Percentiles rank a stretch among this genome's conserved stretches.
Conservation (phyloP, 2,113 vertebrate species). For the Tetrao urogallus region DNA sequence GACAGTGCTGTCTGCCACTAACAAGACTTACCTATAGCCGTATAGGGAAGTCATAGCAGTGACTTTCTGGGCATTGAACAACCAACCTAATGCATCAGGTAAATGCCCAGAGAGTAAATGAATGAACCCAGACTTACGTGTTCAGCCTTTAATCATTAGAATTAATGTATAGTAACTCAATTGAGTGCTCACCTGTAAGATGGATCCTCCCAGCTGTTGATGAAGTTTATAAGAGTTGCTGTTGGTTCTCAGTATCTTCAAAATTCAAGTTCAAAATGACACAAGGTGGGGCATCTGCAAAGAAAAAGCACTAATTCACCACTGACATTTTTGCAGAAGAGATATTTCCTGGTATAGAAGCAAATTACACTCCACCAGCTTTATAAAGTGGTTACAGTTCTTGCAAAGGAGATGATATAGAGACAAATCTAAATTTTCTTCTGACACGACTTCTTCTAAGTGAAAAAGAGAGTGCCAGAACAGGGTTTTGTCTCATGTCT, state of each 20-base stretch:
- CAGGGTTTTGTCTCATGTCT: background rate
- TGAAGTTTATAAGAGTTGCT: background rate
- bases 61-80: background rate
- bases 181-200: background rate
- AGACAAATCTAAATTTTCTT: background rate
- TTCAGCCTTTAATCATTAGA: background rate
- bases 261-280: background rate
- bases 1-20: background rate
- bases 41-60: background rate
- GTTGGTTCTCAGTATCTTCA: background rate
- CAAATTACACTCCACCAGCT: background rate
- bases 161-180: background rate
- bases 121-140: background rate
- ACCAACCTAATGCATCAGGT: rapidly evolving
- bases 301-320: background rate
- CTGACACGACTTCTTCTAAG: background rate
- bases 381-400: background rate
- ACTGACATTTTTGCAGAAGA: background rate
- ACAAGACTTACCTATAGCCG: background rate
- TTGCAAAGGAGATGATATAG: background rate
- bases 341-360: background rate
- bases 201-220: background rate
- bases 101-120: background rate
- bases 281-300: background rate
- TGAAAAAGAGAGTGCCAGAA: background rate